Conservation (phyloP, 1,140 invertebrate species). For the Rhopalosiphum maidis region DNA sequence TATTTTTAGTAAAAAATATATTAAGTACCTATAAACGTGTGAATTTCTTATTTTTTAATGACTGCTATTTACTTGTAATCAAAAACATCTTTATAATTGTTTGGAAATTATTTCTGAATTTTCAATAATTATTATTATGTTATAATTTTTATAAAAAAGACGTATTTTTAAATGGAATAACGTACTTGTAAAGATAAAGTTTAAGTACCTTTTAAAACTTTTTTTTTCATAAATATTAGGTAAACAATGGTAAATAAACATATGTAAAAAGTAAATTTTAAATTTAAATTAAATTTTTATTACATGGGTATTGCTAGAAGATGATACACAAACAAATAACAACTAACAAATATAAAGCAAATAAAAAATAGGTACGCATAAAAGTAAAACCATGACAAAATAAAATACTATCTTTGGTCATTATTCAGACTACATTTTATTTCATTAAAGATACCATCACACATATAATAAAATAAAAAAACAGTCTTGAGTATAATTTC, state of each 20-base stretch:
- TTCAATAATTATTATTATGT: not conserved
- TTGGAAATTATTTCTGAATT: not conserved
- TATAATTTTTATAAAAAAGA: not conserved
- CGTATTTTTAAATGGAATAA: not conserved
- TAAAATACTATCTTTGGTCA: not conserved
- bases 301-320: no score
- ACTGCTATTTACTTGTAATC: not conserved
- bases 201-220: not conserved
- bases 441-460: not conserved
- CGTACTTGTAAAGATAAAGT: not conserved
- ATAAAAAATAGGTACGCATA: not conserved
- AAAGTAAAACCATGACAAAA: not conserved
- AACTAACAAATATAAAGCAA: not conserved
- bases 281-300: no score
- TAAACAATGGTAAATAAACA: not conserved
- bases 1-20: no score
- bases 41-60: not conserved
- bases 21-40: no score
- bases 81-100: not conserved
- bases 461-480: not conserved
- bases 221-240: not conserved
- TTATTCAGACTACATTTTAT: not conserved
- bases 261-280: not conserved
- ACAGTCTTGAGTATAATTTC: not conserved
- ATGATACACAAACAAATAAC: no score